Evolutionary conservation across 2,797 vertebrate genomes (phyloP), one percentile per base, ranked within the genome.

Genomic region (Myiotriccus ornatus): DNA sequence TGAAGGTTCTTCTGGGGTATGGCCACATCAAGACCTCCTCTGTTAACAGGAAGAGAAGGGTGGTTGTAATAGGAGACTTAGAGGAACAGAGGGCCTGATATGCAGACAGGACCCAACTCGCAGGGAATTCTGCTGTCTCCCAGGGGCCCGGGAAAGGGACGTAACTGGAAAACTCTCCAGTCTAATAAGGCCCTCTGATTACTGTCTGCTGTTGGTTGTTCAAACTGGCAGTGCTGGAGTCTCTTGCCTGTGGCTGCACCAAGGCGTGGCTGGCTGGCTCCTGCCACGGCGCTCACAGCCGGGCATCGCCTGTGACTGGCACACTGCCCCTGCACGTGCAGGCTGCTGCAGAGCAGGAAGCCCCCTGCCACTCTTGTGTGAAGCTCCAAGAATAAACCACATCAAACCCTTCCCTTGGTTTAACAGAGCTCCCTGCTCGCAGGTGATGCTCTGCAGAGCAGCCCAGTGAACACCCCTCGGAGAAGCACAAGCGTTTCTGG

Each of bases 201-300:
- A 9, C 15, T 64, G 4, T n/a, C 62, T 44, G 10, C 41, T 24
- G 2, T 18, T 64, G 62, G 30, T 44, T 24, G 30, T 12, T 25
- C 41, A n/a, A 6, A 24, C 30, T 64, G 62, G 21, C 10, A 44
- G 62, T 21, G 21, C 23, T 44, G 62, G 41, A 13, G 9, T 18
- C 17, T 25, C 62, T n/a, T 9, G 22, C 5, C 25, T 39, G 59
- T 60, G 37, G 20, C 46, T 4, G n/a, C 17, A 6, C 10, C 1
- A 2, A 46, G 53, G 24, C 6, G 1, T 1, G 4, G 7, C 18
- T 5, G 34, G 34, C 47, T 56, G 67, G 11, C 50, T 55, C 21
- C 6, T 9, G 21, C 50, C 24, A 5, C 39, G 10, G 1, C 28
- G 41, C 47, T 65, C 1, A 0, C 35, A 5, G 28, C 43, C 3